These are phyloP conservation scores for Lasioglossum villosulum DNA, from an alignment of 2,888 invertebrate species.

Conservation along the genomic window DNA sequence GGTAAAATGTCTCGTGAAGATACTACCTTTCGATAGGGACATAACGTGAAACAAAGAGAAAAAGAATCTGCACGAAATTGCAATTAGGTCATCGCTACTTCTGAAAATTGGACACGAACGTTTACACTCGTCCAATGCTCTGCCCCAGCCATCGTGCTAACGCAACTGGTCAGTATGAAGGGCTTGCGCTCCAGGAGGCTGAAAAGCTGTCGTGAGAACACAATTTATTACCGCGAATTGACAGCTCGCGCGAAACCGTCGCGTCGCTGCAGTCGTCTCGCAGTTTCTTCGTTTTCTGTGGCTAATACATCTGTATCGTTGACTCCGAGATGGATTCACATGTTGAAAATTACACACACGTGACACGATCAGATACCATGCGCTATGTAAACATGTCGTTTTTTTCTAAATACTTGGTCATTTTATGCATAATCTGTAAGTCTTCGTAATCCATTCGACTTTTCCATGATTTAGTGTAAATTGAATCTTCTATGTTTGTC, in stretches of 20 bases:
- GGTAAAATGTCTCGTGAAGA: background rate
- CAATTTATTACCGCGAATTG: constrained; percentile 45
- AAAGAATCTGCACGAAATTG: background rate
- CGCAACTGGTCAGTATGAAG: background rate
- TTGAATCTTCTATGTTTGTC: background rate
- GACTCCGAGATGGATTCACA: background rate
- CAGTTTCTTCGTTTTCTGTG: constrained; percentile 24
- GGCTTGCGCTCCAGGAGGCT: background rate
- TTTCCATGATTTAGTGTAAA: background rate
- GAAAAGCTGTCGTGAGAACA: constrained; percentile 22
- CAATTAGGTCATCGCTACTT: background rate
- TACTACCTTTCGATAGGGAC: background rate
- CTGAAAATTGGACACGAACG: background rate
- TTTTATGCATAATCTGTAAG: background rate
- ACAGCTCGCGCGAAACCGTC: constrained; percentile 18
- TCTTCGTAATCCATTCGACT: background rate
- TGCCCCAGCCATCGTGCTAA: background rate
- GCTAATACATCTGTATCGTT: constrained; percentile 13
- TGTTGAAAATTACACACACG: background rate
- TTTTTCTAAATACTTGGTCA: background rate
- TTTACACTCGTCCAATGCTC: background rate
- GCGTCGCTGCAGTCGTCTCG: background rate
- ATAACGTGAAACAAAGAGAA: background rate
- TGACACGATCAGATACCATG: background rate
- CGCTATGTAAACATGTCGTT: background rate